Conservation (phyloP, 92 coral and sea anemone species). For the Phenganax stokvisi region DNA sequence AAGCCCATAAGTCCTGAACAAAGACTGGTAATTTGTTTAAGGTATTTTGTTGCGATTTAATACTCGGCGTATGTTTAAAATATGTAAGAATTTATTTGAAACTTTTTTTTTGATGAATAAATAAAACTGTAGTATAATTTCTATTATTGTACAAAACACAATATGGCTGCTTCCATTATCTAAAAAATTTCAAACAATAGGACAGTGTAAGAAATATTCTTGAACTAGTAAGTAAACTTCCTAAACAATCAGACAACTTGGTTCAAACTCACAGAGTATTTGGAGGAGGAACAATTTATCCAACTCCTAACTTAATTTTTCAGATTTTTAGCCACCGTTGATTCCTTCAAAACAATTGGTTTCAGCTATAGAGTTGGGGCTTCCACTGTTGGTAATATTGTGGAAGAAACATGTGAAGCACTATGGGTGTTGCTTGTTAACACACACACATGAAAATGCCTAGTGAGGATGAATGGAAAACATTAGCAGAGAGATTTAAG, state of each 20-base stretch:
- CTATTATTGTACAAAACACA: too few species aligned
- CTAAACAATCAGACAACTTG: background rate
- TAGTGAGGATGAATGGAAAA: constrained; percentile 3
- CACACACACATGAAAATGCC: constrained; percentile 11
- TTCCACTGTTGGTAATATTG: constrained; percentile 14
- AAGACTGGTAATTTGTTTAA: constrained; percentile 13
- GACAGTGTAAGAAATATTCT: too few species aligned
- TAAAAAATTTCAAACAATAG: too few species aligned
- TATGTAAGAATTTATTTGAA: background rate
- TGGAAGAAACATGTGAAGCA: constrained; percentile 14
- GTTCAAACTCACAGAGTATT: background rate
- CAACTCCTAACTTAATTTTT: background rate
- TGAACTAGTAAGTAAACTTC: too few species aligned
- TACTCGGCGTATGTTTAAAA: background rate
- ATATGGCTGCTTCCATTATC: too few species aligned
- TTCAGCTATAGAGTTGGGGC: constrained; percentile 26
- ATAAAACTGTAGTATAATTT: too few species aligned
- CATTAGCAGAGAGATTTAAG: constrained; percentile 5
- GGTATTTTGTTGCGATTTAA: background rate
- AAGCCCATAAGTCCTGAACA: constrained; percentile 11
- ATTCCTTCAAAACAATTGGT: background rate
- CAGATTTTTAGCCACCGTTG: constrained; percentile 25
- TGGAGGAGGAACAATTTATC: background rate
- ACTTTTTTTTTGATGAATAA: background rate
- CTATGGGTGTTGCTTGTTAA: background rate